phyloP scores from a whole-genome alignment of 2,888 invertebrate genomes.

The Branchipolynoe longqiensis region DNA sequence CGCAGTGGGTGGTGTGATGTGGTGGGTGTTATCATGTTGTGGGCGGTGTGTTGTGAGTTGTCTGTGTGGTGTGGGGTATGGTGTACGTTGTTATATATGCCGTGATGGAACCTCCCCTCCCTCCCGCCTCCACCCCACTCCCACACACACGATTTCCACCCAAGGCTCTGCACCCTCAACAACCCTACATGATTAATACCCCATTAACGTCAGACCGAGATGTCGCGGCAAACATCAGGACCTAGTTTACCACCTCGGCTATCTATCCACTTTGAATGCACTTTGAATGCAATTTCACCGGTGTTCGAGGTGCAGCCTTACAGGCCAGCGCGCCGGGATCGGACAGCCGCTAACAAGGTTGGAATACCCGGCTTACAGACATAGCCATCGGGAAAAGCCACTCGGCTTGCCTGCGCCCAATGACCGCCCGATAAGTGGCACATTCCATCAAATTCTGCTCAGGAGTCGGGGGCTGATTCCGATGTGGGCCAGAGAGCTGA shows the following conservation, averaged over 20 bases:
- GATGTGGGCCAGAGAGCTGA: conserved; percentile 29
- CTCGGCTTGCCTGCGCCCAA: conserved; percentile 41
- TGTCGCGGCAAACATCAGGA: conserved; percentile 26
- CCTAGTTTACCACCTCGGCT: background rate
- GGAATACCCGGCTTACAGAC: conserved; percentile 44
- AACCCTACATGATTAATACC: conserved; percentile 20
- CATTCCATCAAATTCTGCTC: conserved; percentile 56
- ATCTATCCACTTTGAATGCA: conserved; percentile 49
- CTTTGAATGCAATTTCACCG: conserved; percentile 51
- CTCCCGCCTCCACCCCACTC: too few species aligned
- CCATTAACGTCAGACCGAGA: conserved; percentile 16
- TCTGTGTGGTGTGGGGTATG: too few species aligned
- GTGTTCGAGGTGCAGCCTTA: background rate
- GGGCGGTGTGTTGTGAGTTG: too few species aligned
- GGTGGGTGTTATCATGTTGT: too few species aligned
- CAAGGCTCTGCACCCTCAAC: too few species aligned
- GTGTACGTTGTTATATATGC: too few species aligned
- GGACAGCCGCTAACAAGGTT: conserved; percentile 28
- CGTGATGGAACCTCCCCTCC: too few species aligned
- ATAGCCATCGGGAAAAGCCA: conserved; percentile 38
- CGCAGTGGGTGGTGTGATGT: too few species aligned
- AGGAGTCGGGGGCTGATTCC: conserved; percentile 18
- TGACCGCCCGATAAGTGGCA: conserved; percentile 43
- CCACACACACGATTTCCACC: too few species aligned
- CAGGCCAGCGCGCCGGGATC: background rate